A percentile compares a stretch with the other conserved stretches of the same genome.
These are phyloP conservation scores for Iphiclides podalirius DNA, from an alignment of 2,888 invertebrate genomes.

Conservation along the genomic window DNA sequence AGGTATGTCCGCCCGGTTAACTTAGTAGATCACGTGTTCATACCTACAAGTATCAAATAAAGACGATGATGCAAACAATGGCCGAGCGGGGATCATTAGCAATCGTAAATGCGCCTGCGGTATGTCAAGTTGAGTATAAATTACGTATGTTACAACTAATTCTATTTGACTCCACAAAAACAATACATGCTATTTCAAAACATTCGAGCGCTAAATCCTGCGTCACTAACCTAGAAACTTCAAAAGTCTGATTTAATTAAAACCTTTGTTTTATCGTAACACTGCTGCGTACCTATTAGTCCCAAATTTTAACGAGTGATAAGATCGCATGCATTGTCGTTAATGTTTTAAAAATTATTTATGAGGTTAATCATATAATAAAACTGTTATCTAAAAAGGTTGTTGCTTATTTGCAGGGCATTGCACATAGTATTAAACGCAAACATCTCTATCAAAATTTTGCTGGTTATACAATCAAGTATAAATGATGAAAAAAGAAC, in stretches of 20 bases:
- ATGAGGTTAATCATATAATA: no score
- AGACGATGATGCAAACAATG: slow-evolving; percentile 22
- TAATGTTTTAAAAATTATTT: no score
- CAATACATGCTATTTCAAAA: slow-evolving; percentile 18
- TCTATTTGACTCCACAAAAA: slow-evolving; percentile 13
- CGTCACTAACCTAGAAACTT: slow-evolving; percentile 10
- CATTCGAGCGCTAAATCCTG: slow-evolving; percentile 7
- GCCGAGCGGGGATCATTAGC: slow-evolving; percentile 15
- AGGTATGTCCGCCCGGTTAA: neutral
- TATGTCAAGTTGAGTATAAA: slow-evolving; percentile 17
- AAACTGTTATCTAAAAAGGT: no score
- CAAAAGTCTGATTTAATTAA: slow-evolving; percentile 6
- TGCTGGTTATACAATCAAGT: no score
- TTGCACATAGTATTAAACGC: no score
- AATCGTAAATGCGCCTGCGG: slow-evolving; percentile 14
- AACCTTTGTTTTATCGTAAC: neutral
- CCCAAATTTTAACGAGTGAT: no score
- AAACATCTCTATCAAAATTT: no score
- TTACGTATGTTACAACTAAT: slow-evolving; percentile 19
- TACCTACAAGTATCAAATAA: slow-evolving; percentile 20
- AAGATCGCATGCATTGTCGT: no score
- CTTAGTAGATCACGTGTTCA: neutral
- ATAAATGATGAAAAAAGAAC: no score
- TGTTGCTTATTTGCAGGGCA: no score
- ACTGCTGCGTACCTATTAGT: no score